Evolutionary conservation across 2,797 vertebrate genomes (phyloP), one percentile per base, ranked within the genome.

Genomic region (Chloroceryle amazona): DNA sequence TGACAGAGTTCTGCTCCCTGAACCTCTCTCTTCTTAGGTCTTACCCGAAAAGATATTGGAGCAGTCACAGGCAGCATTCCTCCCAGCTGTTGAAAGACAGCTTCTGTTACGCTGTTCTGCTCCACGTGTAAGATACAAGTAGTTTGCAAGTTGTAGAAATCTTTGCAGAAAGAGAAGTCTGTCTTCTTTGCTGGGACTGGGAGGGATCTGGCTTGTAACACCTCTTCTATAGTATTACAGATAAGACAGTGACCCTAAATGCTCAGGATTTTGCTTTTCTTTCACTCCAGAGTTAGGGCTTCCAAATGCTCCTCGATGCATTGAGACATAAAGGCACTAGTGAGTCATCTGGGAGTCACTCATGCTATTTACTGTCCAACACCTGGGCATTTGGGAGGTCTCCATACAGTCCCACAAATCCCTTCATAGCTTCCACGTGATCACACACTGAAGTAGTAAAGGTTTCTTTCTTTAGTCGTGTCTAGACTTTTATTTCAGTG

Each of bases 271-370:
- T 85, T 47, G 15, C 46, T 93, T 84, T 81, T 92, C 66, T 88
- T 85, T 86, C 71, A 54, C 44, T 71, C 25, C 39, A 44, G 31
- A 86, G 42, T 68, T 52, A 68, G 72, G 31, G 60, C 47, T 91
- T 91, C 28, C 18, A 79, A 70, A 58, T 57, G 25, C 44, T 94
- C 26, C 52, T 70, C 75, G 81, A 61, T 17, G 0, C 76, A 73
- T 88, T 1, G 6, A 91, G 80, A 90, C 73, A 60, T 46, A 55
- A 33, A 87, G 85, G 35, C 76, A 47, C 22, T 79, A n/a, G 39
- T 95, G 96, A 96, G 62, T 96, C 94, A 96, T 91, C 39, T 83
- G 66, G 72, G 65, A 93, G 72, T 86, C 81, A 74, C 60, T 83
- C 17, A 4, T 88, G 39, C 58, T 88, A 85, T 96, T 95, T 94